These are phyloP conservation scores for Cyanoramphus novaezelandiae DNA, from an alignment of 2,113 vertebrate genomes.

Conservation along the genomic window DNA sequence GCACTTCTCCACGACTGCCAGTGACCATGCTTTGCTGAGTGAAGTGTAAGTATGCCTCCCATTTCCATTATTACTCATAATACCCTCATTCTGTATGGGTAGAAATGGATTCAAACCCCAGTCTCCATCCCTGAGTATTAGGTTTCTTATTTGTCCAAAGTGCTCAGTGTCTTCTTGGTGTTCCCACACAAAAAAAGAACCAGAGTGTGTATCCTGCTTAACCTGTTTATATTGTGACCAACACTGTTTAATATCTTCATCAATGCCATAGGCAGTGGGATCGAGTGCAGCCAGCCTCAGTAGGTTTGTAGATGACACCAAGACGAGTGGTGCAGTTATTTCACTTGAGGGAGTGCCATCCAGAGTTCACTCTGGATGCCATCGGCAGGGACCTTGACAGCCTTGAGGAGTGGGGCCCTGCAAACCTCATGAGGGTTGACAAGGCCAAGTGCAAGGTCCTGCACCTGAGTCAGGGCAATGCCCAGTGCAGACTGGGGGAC, in stretches of 20 bases:
- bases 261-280: neutral
- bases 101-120: neutral
- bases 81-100: neutral
- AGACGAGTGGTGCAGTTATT: neutral
- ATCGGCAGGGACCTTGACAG: neutral
- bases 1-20: slow-evolving; percentile 88
- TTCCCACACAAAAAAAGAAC: neutral
- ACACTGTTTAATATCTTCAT: neutral
- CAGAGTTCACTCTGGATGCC: neutral
- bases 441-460: neutral
- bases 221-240: neutral
- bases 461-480: neutral
- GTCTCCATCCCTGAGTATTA: neutral
- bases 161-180: accelerated
- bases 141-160: neutral
- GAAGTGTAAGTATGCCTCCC: slow-evolving; percentile 85
- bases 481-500: neutral
- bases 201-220: neutral
- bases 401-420: neutral
- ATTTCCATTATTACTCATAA: neutral
- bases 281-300: neutral
- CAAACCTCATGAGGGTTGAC: neutral
- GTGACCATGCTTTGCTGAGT: slow-evolving; percentile 88
- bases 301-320: neutral
- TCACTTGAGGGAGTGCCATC: neutral